Evolutionary conservation across 1,140 invertebrate species (phyloP).

Genomic region (Zaprionus kolodkinae): DNA sequence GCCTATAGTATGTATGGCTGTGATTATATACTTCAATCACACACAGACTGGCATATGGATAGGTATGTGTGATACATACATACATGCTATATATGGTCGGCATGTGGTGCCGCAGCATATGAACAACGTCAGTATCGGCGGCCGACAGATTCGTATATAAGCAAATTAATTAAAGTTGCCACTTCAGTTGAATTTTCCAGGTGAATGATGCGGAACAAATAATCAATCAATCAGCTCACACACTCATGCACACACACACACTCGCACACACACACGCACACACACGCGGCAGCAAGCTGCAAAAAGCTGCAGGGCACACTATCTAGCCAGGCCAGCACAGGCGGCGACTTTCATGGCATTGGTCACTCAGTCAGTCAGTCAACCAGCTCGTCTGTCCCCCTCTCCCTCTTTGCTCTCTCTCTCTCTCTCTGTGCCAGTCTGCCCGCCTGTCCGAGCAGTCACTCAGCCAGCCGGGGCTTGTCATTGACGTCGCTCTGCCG

Average conservation of each 20-base stretch:
- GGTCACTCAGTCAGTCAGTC: slow-evolving; percentile 49
- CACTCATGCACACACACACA: slow-evolving; percentile 43
- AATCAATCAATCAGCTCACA: slow-evolving; percentile 83
- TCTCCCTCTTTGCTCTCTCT: neutral
- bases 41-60: neutral
- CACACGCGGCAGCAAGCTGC: slow-evolving; percentile 16
- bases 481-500: slow-evolving; percentile 68
- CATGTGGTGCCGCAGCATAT: slow-evolving; percentile 2
- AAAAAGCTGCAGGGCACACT: slow-evolving; percentile 68
- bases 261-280: slow-evolving; percentile 2
- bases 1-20: slow-evolving; percentile 54
- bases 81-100: slow-evolving; percentile 1
- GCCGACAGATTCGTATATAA: slow-evolving; percentile 57
- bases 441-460: slow-evolving; percentile 33
- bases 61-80: neutral
- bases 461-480: slow-evolving; percentile 60
- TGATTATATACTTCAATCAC: slow-evolving; percentile 38
- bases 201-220: slow-evolving; percentile 84
- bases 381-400: slow-evolving; percentile 13
- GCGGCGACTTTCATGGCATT: slow-evolving; percentile 62
- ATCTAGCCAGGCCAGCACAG: slow-evolving; percentile 73
- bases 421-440: neutral
- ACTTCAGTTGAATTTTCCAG: slow-evolving; percentile 84
- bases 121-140: slow-evolving; percentile 40
- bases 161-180: slow-evolving; percentile 84